These are phyloP conservation scores for Cyprinodon diabolis DNA, from an alignment of 2,797 vertebrate genomes.

Conservation along the genomic window DNA sequence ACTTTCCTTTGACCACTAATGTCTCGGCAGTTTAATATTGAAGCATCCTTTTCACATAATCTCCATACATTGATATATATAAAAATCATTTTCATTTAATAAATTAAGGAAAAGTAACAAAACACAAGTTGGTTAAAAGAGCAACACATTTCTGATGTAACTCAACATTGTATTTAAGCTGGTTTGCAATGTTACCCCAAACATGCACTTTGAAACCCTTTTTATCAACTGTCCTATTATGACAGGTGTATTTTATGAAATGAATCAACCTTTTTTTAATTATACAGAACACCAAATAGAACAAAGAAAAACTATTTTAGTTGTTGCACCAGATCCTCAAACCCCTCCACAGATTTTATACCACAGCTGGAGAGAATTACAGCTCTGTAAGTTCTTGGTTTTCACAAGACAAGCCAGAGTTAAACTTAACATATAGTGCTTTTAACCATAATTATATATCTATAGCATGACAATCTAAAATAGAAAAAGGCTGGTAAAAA, in stretches of 20 bases:
- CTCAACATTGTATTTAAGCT: not conserved
- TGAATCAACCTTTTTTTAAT: not conserved
- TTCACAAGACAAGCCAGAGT: constrained; percentile 71
- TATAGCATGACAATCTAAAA: constrained; percentile 64
- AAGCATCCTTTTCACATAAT: not conserved
- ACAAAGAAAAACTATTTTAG: constrained; percentile 15
- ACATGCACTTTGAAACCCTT: not conserved
- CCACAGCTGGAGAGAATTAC: constrained; percentile 74
- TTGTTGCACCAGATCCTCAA: constrained; percentile 24
- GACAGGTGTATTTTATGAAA: not conserved
- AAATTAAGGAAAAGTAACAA: not conserved
- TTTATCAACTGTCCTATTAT: not conserved
- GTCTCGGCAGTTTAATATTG: too few species aligned
- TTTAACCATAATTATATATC: constrained; percentile 77
- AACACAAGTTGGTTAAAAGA: not conserved
- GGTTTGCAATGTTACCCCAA: not conserved
- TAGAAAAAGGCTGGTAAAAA: constrained; percentile 72
- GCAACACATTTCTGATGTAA: not conserved
- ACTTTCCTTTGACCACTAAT: not conserved
- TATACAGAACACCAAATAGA: not conserved
- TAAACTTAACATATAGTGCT: constrained; percentile 72
- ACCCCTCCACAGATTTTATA: constrained; percentile 52
- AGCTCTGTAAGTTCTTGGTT: constrained; percentile 65
- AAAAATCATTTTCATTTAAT: constrained; percentile 3
- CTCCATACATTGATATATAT: not conserved